Evolutionary conservation across 2,113 vertebrate species (phyloP).

Genomic region (Pardalotus punctatus): DNA sequence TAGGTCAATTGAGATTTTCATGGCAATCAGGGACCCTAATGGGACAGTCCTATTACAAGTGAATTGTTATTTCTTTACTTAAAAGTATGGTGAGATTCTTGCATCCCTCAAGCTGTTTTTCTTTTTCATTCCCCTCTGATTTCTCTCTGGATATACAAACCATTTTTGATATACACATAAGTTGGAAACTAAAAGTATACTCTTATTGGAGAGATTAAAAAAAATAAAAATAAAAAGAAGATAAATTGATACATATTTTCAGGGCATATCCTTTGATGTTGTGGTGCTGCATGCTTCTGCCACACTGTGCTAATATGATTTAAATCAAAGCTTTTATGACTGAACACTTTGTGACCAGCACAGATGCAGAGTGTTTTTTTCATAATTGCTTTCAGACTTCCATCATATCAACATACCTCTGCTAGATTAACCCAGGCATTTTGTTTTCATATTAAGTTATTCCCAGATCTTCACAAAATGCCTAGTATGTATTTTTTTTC

Average conservation of each 20-base stretch:
- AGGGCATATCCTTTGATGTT: not conserved
- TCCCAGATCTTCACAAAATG: slow-evolving; percentile 28
- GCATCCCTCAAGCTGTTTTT: slow-evolving; percentile 53
- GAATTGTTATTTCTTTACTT: slow-evolving; percentile 75
- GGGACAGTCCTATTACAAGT: slow-evolving; percentile 75
- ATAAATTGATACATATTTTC: not conserved
- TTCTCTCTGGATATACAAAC: slow-evolving; percentile 49
- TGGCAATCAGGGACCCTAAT: slow-evolving; percentile 72
- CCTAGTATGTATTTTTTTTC: not conserved
- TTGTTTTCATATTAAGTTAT: slow-evolving; percentile 11
- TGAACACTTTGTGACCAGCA: slow-evolving; percentile 34
- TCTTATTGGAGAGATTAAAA: not conserved
- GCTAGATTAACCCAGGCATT: slow-evolving; percentile 33
- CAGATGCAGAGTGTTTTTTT: slow-evolving; percentile 27
- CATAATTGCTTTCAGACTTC: slow-evolving; percentile 23
- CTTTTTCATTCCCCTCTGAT: slow-evolving; percentile 55
- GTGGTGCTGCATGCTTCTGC: slow-evolving; percentile 58
- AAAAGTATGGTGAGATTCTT: slow-evolving; percentile 56
- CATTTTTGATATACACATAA: not conserved
- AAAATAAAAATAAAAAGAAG: not conserved
- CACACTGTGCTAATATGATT: not conserved
- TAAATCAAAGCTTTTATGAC: slow-evolving; percentile 43
- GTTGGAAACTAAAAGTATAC: not conserved
- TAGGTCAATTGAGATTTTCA: not conserved
- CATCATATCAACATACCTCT: not conserved